Evolutionary conservation across 2,888 invertebrate species (phyloP), one percentile per base, ranked within the genome.

Genomic region (Drosophila barbarae): DNA sequence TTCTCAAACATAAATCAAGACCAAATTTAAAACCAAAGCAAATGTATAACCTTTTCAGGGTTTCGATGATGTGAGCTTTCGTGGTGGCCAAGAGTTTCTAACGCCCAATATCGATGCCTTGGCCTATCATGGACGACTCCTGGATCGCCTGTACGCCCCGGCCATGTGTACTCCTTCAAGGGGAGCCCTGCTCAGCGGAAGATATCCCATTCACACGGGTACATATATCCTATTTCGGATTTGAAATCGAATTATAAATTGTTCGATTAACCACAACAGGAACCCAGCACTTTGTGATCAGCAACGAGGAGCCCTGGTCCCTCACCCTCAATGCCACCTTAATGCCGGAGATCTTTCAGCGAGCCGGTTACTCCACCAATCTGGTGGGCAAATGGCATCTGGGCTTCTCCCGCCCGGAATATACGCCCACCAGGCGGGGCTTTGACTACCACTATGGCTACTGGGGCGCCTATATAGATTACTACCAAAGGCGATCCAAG

Each of bases 311-410:
- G 82, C 93, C 94, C 1, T 92, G 93, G 84, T 94, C 94, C 2
- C 88, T 97, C n/a, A 93, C 94, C 0, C 85, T 93, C 4, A 90
- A 92, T 38, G 92, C 93, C 69, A 93, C 92, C 65, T 89, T 95
- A 1, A 89, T 96, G 74, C 94, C 96, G 0, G 91, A 95, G 77
- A 91, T 92, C 83, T 90, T 93, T 60, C 90, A 91, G 77, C 92
- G 93, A 69, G 90, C 95, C 55, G 96, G 95, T 0, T 98, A 97
- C 89, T 89, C 90, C 7, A 96, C 96, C 0, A 94, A 95, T 87
- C 91, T 96, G 30, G 92, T 98, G 10, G 98, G 98, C 23, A 98
- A 98, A 90, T 98, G 97, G 97, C 94, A 95, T 87, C 91, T 97
- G 63, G 97, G 97, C 2, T 95, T 93, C 90, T 93, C 93, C 70